These are phyloP conservation scores for Buphagus erythrorhynchus DNA, from an alignment of 2,797 vertebrate genomes.

Conservation along the genomic window DNA sequence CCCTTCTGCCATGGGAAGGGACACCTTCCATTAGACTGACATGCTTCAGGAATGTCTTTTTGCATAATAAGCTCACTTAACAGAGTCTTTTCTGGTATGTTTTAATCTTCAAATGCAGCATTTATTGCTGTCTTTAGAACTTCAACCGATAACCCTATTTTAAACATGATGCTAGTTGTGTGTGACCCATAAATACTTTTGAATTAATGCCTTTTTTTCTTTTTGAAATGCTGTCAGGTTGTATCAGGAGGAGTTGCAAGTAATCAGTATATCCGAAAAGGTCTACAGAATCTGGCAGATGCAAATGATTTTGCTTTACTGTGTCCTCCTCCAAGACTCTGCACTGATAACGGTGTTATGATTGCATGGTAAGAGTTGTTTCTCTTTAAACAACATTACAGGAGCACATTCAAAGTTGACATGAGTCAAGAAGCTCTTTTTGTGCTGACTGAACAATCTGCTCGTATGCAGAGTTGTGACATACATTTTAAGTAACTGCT, in stretches of 20 bases:
- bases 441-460: neutral
- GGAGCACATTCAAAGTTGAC: neutral
- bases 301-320: slow-evolving; percentile 80
- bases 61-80: neutral
- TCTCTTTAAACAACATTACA: neutral
- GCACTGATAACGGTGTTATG: slow-evolving; percentile 97
- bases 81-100: neutral
- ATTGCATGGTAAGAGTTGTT: slow-evolving; percentile 87
- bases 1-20: neutral
- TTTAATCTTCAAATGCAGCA: neutral
- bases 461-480: fast-evolving
- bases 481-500: neutral
- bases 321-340: slow-evolving; percentile 89
- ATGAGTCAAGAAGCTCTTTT: neutral
- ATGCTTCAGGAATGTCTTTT: neutral
- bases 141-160: neutral
- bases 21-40: neutral
- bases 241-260: slow-evolving; percentile 94
- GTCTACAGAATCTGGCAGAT: slow-evolving; percentile 80
- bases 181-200: neutral
- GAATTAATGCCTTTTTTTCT: neutral
- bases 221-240: slow-evolving; percentile 77
- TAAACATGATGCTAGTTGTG: neutral
- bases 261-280: slow-evolving; percentile 88
- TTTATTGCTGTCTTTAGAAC: neutral